A percentile compares a stretch with the other conserved stretches of the same genome.
phyloP scores from a whole-genome alignment of 1,140 invertebrate species.

The Formica selysi region DNA sequence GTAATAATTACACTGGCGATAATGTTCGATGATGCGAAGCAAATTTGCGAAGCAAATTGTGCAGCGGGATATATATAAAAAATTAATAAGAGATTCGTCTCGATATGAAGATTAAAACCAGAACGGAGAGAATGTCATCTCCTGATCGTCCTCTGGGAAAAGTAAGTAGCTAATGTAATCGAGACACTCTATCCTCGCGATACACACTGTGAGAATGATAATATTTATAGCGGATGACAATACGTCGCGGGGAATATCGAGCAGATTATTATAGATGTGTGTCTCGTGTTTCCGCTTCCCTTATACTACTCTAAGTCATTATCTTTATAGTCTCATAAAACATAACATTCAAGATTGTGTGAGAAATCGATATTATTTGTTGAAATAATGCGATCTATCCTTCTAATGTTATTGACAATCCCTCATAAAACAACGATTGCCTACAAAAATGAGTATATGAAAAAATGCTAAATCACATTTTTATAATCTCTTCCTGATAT shows the following conservation, averaged over 20 bases:
- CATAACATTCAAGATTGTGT: conserved; percentile 25
- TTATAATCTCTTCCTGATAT: not conserved
- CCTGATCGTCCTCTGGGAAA: conserved; percentile 38
- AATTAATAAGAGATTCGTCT: conserved; percentile 24
- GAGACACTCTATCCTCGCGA: conserved; percentile 21
- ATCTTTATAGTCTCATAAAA: conserved; percentile 35
- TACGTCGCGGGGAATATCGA: conserved; percentile 37
- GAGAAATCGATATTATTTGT: conserved; percentile 25
- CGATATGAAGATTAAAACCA: conserved; percentile 38
- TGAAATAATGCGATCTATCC: not conserved
- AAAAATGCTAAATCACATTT: not conserved
- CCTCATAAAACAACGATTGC: not conserved
- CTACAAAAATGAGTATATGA: no score
- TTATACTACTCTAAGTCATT: conserved; percentile 23
- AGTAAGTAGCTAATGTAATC: conserved; percentile 52
- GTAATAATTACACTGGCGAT: conserved; percentile 21
- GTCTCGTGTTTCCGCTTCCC: conserved; percentile 36
- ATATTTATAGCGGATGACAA: conserved; percentile 56
- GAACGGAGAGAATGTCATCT: conserved; percentile 31
- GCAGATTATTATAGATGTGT: conserved; percentile 56
- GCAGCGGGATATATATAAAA: not conserved
- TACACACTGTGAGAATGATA: conserved; percentile 41
- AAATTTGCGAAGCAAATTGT: conserved; percentile 24
- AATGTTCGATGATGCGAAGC: not conserved
- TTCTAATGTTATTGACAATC: conserved; percentile 1